Evolutionary conservation across 2,113 vertebrate species (phyloP), one percentile per base, ranked within the genome.

Genomic region (Parotia lawesii): DNA sequence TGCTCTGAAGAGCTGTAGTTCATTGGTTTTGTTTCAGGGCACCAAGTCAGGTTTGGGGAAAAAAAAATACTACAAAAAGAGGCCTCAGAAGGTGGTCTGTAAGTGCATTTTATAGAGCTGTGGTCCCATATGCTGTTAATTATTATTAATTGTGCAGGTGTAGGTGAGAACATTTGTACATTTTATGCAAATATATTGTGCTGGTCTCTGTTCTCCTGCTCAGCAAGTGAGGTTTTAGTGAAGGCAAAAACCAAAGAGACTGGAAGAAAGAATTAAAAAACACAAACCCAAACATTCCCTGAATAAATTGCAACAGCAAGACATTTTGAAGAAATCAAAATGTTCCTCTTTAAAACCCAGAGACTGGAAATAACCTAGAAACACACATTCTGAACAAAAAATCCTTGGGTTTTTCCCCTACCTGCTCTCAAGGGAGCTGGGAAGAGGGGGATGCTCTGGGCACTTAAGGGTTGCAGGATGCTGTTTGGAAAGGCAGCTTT

Each of bases 281-380:
- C 4, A 2, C 24, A 31, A 47, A 28, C 6, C 13, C 4, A n/a
- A 51, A 28, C 0, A 8, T 48, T 56, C 23, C 24, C 18, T 15
- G 14, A 62, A 53, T 20, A 58, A 76, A 35, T 35, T 53, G 48
- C 12, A 81, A 29, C 20, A 72, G n/a, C 42, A 57, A 51, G 23
- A 15, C 3, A 13, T 33, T 69, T 45, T 54, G 2, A 60, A 53
- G 65, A 31, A 74, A 70, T 65, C n/a, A 29, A 45, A 75, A 57
- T 18, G 3, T 44, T 73, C 10, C 10, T 58, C 9, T 58, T 48
- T 47, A 66, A 85, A 60, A 28, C 3, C 25, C 25, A 45, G 54
- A 54, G 35, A 19, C 10, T 28, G 20, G 54, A 45, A 87, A 2
- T 70, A 51, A 47, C 16, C 69, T 38, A 28, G 29, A 81, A 56